A percentile compares a stretch with the other conserved stretches of the same genome.
Evolutionary conservation across 1,140 invertebrate genomes (phyloP).

Genomic region (Brachionus angularis): DNA sequence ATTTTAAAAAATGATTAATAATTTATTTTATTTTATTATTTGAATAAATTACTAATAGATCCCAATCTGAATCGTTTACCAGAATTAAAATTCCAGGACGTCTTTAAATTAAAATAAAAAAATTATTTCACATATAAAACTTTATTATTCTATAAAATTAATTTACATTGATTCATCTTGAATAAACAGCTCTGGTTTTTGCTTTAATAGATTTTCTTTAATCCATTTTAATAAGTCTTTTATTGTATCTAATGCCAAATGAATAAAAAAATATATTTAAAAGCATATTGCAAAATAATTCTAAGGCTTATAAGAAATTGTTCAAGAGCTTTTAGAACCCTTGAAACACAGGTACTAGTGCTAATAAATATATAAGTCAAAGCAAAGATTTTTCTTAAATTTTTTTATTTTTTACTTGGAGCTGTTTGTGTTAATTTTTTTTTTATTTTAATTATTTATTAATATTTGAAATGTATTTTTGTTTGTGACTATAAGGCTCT

Average conservation of each 20-base stretch:
- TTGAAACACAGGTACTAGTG: too few species aligned
- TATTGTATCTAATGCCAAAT: conserved; percentile 75
- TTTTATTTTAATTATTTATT: too few species aligned
- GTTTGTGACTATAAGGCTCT: too few species aligned
- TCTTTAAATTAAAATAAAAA: conserved; percentile 59
- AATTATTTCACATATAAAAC: conserved; percentile 45
- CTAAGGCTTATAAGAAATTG: not conserved
- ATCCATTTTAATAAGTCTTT: conserved; percentile 72
- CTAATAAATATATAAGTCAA: too few species aligned
- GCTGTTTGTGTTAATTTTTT: too few species aligned
- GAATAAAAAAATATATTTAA: conserved; percentile 49
- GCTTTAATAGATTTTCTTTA: conserved; percentile 74
- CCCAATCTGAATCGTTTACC: conserved; percentile 88
- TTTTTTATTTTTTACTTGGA: too few species aligned
- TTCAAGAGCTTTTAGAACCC: not conserved
- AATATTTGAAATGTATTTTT: too few species aligned
- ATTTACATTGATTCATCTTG: conserved; percentile 74
- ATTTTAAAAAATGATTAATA: conserved; percentile 14
- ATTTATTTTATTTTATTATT: too few species aligned
- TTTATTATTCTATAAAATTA: conserved; percentile 45
- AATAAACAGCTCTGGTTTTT: conserved; percentile 81
- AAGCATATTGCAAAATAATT: not conserved
- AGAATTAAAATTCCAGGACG: conserved; percentile 85
- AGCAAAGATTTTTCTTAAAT: too few species aligned
- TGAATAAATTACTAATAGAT: conserved; percentile 71